A percentile compares a stretch with the other conserved stretches of the same genome.
Evolutionary conservation across 2,113 vertebrate genomes (phyloP).

Genomic region (Cynopterus brachyotis): DNA sequence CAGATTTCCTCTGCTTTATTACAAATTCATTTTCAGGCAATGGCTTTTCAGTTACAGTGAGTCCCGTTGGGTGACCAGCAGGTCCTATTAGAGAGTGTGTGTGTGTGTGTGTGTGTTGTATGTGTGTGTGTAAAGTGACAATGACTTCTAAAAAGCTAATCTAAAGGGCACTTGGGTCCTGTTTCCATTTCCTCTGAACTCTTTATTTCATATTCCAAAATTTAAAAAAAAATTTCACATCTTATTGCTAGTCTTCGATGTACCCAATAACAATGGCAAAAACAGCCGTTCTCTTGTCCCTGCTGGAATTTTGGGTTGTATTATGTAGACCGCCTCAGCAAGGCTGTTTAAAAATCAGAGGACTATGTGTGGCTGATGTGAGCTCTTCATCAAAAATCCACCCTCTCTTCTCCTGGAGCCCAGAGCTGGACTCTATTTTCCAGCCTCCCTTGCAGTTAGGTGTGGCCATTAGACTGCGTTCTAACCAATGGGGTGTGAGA

Average conservation of each 20-base stretch:
- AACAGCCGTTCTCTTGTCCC: not conserved
- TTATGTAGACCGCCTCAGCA: not conserved
- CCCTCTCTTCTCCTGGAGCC: not conserved
- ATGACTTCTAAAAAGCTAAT: not conserved
- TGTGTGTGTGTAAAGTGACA: accelerated
- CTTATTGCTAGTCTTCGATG: not conserved
- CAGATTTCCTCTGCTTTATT: not conserved
- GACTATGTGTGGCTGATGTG: not conserved
- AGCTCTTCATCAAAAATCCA: not conserved
- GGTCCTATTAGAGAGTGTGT: not conserved
- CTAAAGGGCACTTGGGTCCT: not conserved
- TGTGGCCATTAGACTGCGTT: not conserved
- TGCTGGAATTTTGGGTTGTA: not conserved
- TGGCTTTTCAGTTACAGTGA: not conserved
- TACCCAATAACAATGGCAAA: not conserved
- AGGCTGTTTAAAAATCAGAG: not conserved
- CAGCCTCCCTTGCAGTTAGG: not conserved
- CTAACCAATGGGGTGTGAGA: not conserved
- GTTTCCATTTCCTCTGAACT: not conserved
- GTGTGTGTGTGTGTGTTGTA: not conserved
- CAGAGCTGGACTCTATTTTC: not conserved
- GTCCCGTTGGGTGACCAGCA: not conserved
- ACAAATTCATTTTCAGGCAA: not conserved
- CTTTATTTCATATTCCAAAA: not conserved
- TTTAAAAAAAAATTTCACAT: not conserved